Evolutionary conservation across 2,888 invertebrate genomes (phyloP), one percentile per base, ranked within the genome.

Genomic region (Venusia cambrica): DNA sequence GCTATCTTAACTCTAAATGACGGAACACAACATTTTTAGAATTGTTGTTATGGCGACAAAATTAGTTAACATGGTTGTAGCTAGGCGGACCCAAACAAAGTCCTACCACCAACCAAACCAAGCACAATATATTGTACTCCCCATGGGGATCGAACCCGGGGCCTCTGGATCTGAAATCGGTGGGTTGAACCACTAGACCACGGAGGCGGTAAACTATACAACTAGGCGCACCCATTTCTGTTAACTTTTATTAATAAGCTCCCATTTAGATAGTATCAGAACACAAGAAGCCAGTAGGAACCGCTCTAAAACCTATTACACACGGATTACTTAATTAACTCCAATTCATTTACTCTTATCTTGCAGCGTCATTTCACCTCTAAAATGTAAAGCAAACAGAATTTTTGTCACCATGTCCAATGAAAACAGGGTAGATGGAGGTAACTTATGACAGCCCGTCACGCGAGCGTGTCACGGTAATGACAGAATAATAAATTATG

Each of bases 401-500:
- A 81, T 84, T 84, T 85, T 85, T 84, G 85, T 85, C 84, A 84
- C 84, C 75, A 75, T 76, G 69, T 68, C 79, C 80, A 76, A 78
- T 79, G 80, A 79, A 78, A 84, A 58, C 58, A 47, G 55, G 50
- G 61, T 71, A 64, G 72, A 73, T 73, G 71, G 63, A 54, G 56
- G 41, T 78, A 72, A 85, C 76, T 80, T 85, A 87, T 85, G 87
- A 85, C 70, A 55, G 48, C 54, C 34, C 41, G 57, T 55, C 87
- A 87, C 84, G 87, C 87, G 65, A 85, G 47, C 68, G 62, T 66
- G 83, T 80, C 79, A 75, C 57, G 56, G 73, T 85, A 87, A 85
- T 77, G 85, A 85, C 81, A 83, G 78, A 69, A 83, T 83, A 83
- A 87, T 85, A 85, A 85, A 85, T 87, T 79, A 84, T 78, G 71